Percentiles rank a stretch among this genome's conserved stretches.
phyloP scores from a whole-genome alignment of 2,113 vertebrate species.

The Podilymbus podiceps region DNA sequence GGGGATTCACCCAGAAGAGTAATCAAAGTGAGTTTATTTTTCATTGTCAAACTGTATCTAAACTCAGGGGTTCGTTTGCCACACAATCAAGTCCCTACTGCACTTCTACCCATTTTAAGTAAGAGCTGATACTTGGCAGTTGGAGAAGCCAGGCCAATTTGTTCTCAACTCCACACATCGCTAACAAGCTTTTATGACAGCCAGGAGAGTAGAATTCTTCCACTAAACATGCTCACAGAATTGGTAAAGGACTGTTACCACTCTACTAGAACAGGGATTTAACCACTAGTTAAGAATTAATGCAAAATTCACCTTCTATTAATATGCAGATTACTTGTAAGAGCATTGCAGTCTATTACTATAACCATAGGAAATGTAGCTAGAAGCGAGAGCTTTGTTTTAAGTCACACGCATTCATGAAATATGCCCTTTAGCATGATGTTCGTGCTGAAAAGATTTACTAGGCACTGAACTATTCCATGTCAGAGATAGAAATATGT shows the following conservation, averaged over 20 bases:
- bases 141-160: not conserved
- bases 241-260: not conserved
- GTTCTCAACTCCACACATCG: not conserved
- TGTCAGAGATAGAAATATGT: not conserved
- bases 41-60: not conserved
- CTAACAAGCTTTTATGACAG: not conserved
- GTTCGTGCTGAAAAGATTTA: not conserved
- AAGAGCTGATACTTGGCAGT: not conserved
- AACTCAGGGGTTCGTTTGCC: not conserved
- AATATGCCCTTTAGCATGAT: not conserved
- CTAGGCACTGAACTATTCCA: not conserved
- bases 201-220: not conserved
- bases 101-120: not conserved
- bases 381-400: not conserved
- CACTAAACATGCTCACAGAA: not conserved
- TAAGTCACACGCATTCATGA: not conserved
- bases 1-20: not conserved
- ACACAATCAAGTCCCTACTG: not conserved
- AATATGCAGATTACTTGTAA: not conserved
- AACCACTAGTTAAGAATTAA: not conserved
- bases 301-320: not conserved
- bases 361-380: not conserved
- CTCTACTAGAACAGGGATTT: not conserved
- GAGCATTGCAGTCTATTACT: not conserved
- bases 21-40: not conserved